These are phyloP conservation scores for Drosophila setifemur DNA, from an alignment of 1,140 invertebrate genomes.

Conservation along the genomic window DNA sequence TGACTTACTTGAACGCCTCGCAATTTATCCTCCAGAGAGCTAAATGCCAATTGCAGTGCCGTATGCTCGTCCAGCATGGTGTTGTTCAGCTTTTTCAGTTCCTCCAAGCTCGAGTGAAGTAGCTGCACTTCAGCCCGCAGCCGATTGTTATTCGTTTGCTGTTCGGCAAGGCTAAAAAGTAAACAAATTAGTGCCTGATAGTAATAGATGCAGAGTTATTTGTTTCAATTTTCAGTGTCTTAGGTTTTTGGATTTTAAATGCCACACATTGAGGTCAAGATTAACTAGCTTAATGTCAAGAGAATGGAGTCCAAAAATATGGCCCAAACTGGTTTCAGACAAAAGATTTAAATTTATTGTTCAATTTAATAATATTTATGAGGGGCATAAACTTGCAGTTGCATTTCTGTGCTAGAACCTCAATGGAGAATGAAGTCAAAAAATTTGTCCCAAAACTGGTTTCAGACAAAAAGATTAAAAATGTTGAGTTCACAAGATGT, in stretches of 20 bases:
- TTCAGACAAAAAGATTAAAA: too few species aligned
- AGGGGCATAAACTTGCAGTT: too few species aligned
- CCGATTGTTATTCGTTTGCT: conserved; percentile 85
- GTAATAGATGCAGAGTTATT: background rate
- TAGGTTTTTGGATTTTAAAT: background rate
- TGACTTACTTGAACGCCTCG: conserved; percentile 89
- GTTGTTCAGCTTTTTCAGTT: conserved; percentile 92
- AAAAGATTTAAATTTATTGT: background rate
- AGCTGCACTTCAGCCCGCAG: conserved; percentile 87
- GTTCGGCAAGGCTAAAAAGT: conserved; percentile 88
- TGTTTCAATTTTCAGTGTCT: background rate
- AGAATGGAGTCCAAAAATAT: background rate
- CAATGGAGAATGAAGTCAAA: too few species aligned
- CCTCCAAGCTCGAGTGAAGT: conserved; percentile 85
- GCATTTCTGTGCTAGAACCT: too few species aligned
- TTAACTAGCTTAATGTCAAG: background rate
- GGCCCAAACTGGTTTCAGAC: background rate
- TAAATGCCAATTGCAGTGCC: conserved; percentile 95
- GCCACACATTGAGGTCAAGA: background rate
- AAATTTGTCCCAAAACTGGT: too few species aligned
- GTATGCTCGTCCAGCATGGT: conserved; percentile 97
- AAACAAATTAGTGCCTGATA: background rate
- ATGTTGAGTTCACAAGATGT: too few species aligned
- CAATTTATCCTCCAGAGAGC: conserved; percentile 94
- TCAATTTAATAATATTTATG: too few species aligned